A percentile compares a stretch with the other conserved stretches of the same genome.
Conservation (phyloP, 1,140 invertebrate genomes). For the Pararge aegeria region DNA sequence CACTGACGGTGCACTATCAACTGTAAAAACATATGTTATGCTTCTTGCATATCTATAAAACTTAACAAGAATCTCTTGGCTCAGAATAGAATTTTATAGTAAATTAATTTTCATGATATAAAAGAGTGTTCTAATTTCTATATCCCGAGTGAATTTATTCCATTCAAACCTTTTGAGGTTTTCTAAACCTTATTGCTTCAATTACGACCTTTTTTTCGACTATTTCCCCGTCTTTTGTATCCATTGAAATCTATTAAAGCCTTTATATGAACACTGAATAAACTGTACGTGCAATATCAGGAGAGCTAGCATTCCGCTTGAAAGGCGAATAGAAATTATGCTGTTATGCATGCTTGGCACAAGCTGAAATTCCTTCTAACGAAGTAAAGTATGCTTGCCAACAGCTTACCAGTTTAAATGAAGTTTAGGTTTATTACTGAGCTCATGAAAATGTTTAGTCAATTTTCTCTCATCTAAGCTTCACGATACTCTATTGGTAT, state of each 20-base stretch:
- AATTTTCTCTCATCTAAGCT: slow-evolving; percentile 13
- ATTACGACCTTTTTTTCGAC: not conserved
- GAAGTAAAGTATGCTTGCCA: slow-evolving; percentile 23
- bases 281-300: not conserved
- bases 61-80: too few relatives aligned
- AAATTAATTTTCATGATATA: too few relatives aligned
- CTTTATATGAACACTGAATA: not conserved
- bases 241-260: slow-evolving; percentile 2
- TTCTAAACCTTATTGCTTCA: not conserved
- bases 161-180: not conserved
- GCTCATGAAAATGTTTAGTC: slow-evolving; percentile 20
- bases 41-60: too few relatives aligned
- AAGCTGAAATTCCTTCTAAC: slow-evolving; percentile 24
- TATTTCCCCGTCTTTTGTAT: not conserved
- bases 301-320: not conserved
- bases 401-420: slow-evolving; percentile 24
- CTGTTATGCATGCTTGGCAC: slow-evolving; percentile 24
- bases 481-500: not conserved
- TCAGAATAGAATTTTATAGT: too few relatives aligned
- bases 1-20: slow-evolving; percentile 88
- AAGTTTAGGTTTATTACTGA: slow-evolving; percentile 27
- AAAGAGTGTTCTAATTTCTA: too few relatives aligned
- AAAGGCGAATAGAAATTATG: slow-evolving; percentile 21
- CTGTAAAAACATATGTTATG: slow-evolving; percentile 46
- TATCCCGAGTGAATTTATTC: too few relatives aligned